Evolutionary conservation across 1,140 invertebrate genomes (phyloP).

Genomic region (Formica selysi): DNA sequence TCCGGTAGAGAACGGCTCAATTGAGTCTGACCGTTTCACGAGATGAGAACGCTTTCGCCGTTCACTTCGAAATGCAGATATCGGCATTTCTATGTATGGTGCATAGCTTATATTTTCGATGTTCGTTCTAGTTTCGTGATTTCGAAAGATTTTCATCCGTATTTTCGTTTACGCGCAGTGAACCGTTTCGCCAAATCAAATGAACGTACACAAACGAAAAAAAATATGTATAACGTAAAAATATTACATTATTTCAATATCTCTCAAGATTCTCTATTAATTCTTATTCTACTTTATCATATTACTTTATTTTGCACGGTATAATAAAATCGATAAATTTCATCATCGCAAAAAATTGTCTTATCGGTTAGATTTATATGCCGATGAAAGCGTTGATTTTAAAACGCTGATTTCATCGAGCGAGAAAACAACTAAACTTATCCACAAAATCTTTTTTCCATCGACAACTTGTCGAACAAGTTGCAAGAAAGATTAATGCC

Average conservation of each 20-base stretch:
- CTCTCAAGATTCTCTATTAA: not conserved
- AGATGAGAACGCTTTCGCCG: slow-evolving; percentile 35
- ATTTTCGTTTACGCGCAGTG: not conserved
- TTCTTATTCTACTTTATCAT: not conserved
- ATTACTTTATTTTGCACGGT: not conserved
- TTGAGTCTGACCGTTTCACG: slow-evolving; percentile 32
- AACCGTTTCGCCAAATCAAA: slow-evolving; percentile 12
- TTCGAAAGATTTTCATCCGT: slow-evolving; percentile 1
- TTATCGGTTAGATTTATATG: not conserved
- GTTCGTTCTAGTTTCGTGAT: slow-evolving; percentile 1
- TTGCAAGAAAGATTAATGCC: slow-evolving; percentile 54
- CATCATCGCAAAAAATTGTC: not conserved
- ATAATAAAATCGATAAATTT: not conserved
- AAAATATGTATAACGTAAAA: not conserved
- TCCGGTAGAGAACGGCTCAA: slow-evolving; percentile 35
- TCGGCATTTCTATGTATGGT: not conserved
- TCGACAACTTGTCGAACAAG: slow-evolving; percentile 43
- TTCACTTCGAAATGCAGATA: not conserved
- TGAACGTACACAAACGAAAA: not conserved
- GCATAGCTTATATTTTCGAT: not conserved
- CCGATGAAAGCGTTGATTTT: too few relatives aligned
- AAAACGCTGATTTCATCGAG: not conserved
- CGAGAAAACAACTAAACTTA: slow-evolving; percentile 7
- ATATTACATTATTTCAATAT: not conserved
- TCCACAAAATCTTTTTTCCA: slow-evolving; percentile 11